Base-by-base conservation (phyloP, 2,888 invertebrate species). In the Microchrysa polita region DNA sequence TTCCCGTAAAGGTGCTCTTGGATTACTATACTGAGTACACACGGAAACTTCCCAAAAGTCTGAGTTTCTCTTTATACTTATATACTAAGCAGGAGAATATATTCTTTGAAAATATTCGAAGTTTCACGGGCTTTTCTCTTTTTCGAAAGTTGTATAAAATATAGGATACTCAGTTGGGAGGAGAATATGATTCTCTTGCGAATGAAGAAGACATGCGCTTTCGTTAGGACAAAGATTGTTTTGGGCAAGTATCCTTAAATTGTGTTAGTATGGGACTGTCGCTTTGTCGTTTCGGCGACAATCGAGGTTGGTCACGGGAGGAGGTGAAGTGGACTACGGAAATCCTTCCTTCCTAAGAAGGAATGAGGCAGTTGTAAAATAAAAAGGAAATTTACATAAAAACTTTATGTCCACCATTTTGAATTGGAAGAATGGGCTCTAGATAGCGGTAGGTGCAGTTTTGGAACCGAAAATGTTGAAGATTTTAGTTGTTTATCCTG, bases 51-150 rank as follows among this genome's bases (percentile, higher is more conserved):
- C 55, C 67, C 72, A 71, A 67, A 67, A 72, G 27, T 34, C n/a
- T n/a, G n/a, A n/a, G n/a, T n/a, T n/a, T n/a, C n/a, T n/a, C n/a
- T n/a, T 34, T 2, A 7, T 74, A 48, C 57, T 72, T 74, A 74
- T 67, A 60, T 71, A 67, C 59, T 59, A 34, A 67, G 18, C n/a
- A n/a, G n/a, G 59, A 27, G 44, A 23, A 23, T 53, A 40, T 67
- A 61, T 61, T 74, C 60, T 67, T 72, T 52, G 75, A 48, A 16
- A 59, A 27, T 22, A 40, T 20, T 16, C 16, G 53, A 74, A 72
- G 65, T 59, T 74, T n/a, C n/a, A n/a, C n/a, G n/a, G n/a, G n/a
- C n/a, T 72, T 74, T 69, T 74, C 74, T 74, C 73, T 67, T 42
- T 27, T 20, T 23, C 18, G 12, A 14, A 23, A 59, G 23, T 27